These are phyloP conservation scores for Gila robusta DNA, from an alignment of 2,797 vertebrate species.

Conservation along the genomic window DNA sequence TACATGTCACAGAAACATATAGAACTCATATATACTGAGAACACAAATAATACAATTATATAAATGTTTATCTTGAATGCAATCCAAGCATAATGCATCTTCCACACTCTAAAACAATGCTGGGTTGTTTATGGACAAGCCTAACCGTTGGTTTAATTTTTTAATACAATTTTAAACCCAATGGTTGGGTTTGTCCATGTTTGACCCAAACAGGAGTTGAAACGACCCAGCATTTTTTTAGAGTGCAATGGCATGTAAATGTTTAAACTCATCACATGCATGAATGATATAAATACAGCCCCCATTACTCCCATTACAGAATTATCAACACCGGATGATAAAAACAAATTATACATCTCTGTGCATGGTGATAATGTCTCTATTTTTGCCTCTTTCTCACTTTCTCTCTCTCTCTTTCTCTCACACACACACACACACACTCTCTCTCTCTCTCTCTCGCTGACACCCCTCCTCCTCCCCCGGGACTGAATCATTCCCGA, in stretches of 20 bases:
- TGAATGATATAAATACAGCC: background rate
- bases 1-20: background rate
- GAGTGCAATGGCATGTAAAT: background rate
- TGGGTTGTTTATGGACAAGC: too few relatives aligned
- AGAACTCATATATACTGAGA: background rate
- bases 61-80: background rate
- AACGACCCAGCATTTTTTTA: too few relatives aligned
- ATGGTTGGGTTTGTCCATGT: too few relatives aligned
- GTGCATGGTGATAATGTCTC: conserved; percentile 32
- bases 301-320: background rate
- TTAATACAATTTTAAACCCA: too few relatives aligned
- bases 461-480: conserved; percentile 22
- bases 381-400: conserved; percentile 44
- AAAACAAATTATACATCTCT: conserved; percentile 37
- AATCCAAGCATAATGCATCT: background rate
- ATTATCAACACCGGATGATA: conserved; percentile 22
- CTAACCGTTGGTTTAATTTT: too few relatives aligned
- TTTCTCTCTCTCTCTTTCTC: conserved; percentile 24
- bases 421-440: background rate
- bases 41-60: background rate
- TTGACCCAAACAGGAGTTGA: too few relatives aligned
- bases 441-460: conserved; percentile 42
- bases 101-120: background rate
- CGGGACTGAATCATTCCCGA: conserved; percentile 51
- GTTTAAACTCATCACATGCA: background rate